These are phyloP conservation scores for Macaca nemestrina DNA, from an alignment of 2,113 vertebrate genomes.

Conservation along the genomic window DNA sequence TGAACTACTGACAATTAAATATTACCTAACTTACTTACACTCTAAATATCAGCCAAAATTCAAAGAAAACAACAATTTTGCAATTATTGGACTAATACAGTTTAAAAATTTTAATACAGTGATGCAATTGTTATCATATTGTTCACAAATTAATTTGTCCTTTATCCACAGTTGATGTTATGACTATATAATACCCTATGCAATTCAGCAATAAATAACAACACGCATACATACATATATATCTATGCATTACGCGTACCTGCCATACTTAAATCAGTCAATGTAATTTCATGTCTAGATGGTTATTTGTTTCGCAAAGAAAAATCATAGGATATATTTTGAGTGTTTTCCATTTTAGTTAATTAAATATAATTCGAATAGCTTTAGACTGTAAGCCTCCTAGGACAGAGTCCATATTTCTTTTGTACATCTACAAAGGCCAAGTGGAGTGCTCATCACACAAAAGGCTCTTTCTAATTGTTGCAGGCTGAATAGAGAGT, in stretches of 20 bases:
- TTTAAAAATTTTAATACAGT: background rate
- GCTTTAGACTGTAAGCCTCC: background rate
- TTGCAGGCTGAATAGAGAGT: background rate
- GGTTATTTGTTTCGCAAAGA: background rate
- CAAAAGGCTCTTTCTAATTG: conserved; percentile 18
- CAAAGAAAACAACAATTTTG: background rate
- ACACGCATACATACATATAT: background rate
- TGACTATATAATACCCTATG: background rate
- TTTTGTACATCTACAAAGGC: background rate
- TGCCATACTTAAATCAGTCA: background rate
- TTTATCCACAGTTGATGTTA: background rate
- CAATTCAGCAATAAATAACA: background rate
- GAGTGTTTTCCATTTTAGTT: background rate
- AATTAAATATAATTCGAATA: background rate
- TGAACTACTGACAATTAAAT: background rate
- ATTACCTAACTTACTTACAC: background rate
- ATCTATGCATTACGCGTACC: background rate
- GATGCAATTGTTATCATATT: background rate
- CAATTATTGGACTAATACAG: background rate
- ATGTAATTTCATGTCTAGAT: background rate
- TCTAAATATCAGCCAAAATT: background rate
- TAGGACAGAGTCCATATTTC: background rate
- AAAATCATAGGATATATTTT: background rate
- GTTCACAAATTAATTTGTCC: background rate
- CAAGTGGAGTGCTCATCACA: background rate